These are phyloP conservation scores for Atherinomorus stipes DNA, from an alignment of 2,113 vertebrate genomes.

Conservation along the genomic window DNA sequence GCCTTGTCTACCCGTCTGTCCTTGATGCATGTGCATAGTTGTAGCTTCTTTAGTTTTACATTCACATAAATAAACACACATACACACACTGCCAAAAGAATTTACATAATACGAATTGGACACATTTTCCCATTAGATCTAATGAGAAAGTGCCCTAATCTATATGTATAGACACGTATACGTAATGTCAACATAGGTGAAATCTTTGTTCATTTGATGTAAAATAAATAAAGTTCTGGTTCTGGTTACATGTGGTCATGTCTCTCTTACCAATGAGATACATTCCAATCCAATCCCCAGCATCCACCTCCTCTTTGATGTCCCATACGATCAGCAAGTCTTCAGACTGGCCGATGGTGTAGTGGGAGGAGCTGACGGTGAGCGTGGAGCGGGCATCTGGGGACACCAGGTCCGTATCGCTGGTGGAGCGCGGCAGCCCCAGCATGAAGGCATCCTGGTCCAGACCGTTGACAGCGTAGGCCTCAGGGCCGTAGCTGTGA, in stretches of 20 bases:
- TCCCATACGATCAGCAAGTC: conserved; percentile 96
- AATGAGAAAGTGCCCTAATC: too few relatives aligned
- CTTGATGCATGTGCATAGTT: too few relatives aligned
- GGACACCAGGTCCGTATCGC: conserved; percentile 94
- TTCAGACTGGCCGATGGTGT: conserved; percentile 90
- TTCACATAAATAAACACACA: too few relatives aligned
- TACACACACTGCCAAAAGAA: too few relatives aligned
- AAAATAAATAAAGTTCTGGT: background rate
- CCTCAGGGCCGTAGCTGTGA: conserved; percentile 91
- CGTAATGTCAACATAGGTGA: too few relatives aligned
- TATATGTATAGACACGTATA: too few relatives aligned
- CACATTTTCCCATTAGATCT: too few relatives aligned
- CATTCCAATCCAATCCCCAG: conserved; percentile 99
- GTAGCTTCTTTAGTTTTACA: too few relatives aligned
- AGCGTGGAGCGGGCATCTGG: conserved; percentile 94
- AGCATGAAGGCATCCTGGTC: conserved; percentile 79
- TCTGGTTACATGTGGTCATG: background rate
- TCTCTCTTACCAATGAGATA: conserved; percentile 91
- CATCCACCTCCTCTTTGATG: conserved; percentile 98
- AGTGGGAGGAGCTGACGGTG: conserved; percentile 92
- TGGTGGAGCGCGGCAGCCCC: conserved; percentile 91
- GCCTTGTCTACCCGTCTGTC: too few relatives aligned
- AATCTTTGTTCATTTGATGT: too few relatives aligned
- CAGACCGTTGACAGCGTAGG: conserved; percentile 86
- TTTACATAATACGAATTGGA: too few relatives aligned